Base-by-base conservation (phyloP, 2,888 invertebrate genomes). In the Strigamia maritima region DNA sequence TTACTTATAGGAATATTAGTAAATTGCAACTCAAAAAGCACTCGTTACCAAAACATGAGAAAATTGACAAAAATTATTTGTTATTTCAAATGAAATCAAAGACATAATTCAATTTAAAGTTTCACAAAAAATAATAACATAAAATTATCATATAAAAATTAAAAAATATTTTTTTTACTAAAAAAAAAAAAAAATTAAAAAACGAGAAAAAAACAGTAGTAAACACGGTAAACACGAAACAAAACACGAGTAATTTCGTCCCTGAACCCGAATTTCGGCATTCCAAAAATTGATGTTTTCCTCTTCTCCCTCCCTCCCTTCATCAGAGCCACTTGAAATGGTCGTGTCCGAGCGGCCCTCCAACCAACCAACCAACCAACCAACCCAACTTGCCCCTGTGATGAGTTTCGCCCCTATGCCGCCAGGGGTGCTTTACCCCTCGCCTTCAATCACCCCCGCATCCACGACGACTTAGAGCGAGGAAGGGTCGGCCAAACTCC, bases 271-370 rank as follows among this genome's bases (percentile, higher is more conserved):
- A 49, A 49, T 49, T 49, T 49, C 49, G 16, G 16, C n/a, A 3
- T 14, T n/a, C 16, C 49, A n/a, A 49, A 7, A 49, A 49, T n/a
- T 14, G 49, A n/a, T n/a, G 14, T 49, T 49, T 49, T 49, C 49
- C 8, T n/a, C 16, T 49, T 49, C 49, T 49, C 49, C 49, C 49
- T 49, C 49, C 49, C 49, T 49, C 49, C 10, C 14, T 2, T 49
- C 49, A 49, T 49, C n/a, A 14, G 16, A 49, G 14, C 16, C 49
- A n/a, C 49, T n/a, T n/a, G n/a, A 49, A 49, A 49, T 49, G 49
- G 49, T 49, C 49, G 49, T 49, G 49, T 49, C 49, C 49, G 49
- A n/a, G 49, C 49, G 49, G 49, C 49, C 49, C 49, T 49, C 49
- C 49, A 31, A 31, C 31, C 14, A 49, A 49, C 49, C 49, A n/a